Evolutionary conservation across 1,140 invertebrate genomes (phyloP).

Genomic region (Aphaenogaster floridana): DNA sequence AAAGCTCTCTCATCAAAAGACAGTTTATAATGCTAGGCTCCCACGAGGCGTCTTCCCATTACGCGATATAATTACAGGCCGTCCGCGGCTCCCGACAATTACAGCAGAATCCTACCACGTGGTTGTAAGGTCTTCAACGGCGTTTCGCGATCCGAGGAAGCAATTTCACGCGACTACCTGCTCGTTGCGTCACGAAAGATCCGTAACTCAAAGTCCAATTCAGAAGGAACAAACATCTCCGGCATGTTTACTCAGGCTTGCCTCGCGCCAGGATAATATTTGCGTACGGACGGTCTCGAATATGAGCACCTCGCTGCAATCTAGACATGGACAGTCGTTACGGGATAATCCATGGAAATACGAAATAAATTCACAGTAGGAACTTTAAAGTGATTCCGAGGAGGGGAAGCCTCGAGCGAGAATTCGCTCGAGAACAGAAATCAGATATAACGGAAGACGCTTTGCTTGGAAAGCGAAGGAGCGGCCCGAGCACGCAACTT

Average conservation of each 20-base stretch:
- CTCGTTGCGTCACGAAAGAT: slow-evolving; percentile 43
- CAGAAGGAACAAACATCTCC: slow-evolving; percentile 5
- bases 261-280: slow-evolving; percentile 11
- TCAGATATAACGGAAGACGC: slow-evolving; percentile 18
- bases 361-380: not conserved
- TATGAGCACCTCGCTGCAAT: not conserved
- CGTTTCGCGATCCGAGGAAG: slow-evolving; percentile 26
- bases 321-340: not conserved
- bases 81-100: slow-evolving; percentile 33
- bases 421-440: not conserved
- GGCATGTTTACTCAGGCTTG: slow-evolving; percentile 9
- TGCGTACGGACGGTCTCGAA: not conserved
- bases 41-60: slow-evolving; percentile 47
- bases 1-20: slow-evolving; percentile 46
- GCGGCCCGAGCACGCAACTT: slow-evolving; percentile 33
- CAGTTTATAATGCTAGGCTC: slow-evolving; percentile 50
- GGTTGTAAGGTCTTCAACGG: slow-evolving; percentile 10
- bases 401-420: not conserved
- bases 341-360: not conserved
- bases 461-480: slow-evolving; percentile 11
- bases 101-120: not conserved
- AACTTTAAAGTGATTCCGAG: not conserved
- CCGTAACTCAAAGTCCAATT: slow-evolving; percentile 35
- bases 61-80: slow-evolving; percentile 42
- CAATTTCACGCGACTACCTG: slow-evolving; percentile 38